Percentiles rank a stretch among this genome's conserved stretches.
phyloP scores from a whole-genome alignment of 2,113 vertebrate genomes.

The Colinus virginianus region DNA sequence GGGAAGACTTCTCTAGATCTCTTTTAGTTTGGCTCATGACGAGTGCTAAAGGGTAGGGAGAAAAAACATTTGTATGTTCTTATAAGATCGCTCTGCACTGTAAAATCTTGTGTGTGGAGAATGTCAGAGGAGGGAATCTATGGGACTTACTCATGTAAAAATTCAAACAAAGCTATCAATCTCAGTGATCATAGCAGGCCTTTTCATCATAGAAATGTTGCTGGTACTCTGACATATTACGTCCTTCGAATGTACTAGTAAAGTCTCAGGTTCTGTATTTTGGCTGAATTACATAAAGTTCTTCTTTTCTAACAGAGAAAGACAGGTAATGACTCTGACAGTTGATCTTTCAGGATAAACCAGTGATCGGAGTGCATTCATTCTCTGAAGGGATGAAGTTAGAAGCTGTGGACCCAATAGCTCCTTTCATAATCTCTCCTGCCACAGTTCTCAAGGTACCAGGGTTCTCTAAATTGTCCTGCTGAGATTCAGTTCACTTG shows the following conservation, averaged over 20 bases:
- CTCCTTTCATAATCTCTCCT: constrained; percentile 93
- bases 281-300: not conserved
- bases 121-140: not conserved
- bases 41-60: not conserved
- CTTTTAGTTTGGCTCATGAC: not conserved
- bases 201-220: not conserved
- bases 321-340: not conserved
- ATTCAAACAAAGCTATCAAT: not conserved
- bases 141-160: not conserved
- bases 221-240: not conserved
- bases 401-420: constrained; percentile 90
- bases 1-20: not conserved
- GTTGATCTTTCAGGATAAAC: constrained; percentile 86
- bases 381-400: constrained; percentile 95
- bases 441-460: constrained; percentile 94
- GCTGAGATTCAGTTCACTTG: not conserved
- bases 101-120: not conserved
- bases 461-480: not conserved
- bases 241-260: not conserved
- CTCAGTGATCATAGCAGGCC: not conserved
- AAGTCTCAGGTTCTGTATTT: not conserved
- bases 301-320: not conserved
- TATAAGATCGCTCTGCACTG: not conserved
- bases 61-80: not conserved
- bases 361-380: constrained; percentile 83